A percentile compares a stretch with the other conserved stretches of the same genome.
Conservation (phyloP, 2,113 vertebrate genomes). For the Tinamus guttatus region DNA sequence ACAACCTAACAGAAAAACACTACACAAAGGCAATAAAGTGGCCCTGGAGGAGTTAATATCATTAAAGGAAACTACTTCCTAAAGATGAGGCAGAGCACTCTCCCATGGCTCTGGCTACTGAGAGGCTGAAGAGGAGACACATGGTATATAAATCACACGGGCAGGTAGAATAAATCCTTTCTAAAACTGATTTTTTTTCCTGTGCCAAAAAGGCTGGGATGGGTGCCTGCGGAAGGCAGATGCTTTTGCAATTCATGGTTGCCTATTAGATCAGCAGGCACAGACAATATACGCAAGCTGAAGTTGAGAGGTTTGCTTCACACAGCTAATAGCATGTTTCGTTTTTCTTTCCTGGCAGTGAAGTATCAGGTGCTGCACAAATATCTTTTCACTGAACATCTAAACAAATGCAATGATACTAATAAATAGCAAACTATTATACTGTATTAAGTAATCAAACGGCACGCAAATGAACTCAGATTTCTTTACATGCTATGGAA, state of each 20-base stretch:
- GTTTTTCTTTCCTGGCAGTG: not conserved
- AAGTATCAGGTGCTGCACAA: not conserved
- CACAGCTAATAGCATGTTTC: not conserved
- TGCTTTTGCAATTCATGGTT: constrained; percentile 31
- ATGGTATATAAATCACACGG: constrained; percentile 55
- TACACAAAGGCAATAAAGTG: not conserved
- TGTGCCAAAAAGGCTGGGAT: constrained; percentile 39
- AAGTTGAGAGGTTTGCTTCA: not conserved
- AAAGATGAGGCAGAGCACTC: constrained; percentile 36
- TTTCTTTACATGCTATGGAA: not conserved
- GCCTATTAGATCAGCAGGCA: not conserved
- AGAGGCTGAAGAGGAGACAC: constrained; percentile 15
- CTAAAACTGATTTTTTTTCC: constrained; percentile 3
- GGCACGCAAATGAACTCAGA: not conserved
- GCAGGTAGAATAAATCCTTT: constrained; percentile 44
- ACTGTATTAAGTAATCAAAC: not conserved
- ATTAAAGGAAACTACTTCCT: constrained; percentile 35
- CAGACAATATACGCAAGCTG: not conserved
- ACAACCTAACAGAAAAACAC: constrained; percentile 15
- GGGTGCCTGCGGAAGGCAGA: constrained; percentile 12
- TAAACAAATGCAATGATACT: not conserved
- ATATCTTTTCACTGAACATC: not conserved
- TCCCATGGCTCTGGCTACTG: not conserved
- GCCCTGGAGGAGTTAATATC: constrained; percentile 1
- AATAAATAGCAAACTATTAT: not conserved